phyloP scores from a whole-genome alignment of 2,888 invertebrate genomes.

The Cyclophora albipunctata region DNA sequence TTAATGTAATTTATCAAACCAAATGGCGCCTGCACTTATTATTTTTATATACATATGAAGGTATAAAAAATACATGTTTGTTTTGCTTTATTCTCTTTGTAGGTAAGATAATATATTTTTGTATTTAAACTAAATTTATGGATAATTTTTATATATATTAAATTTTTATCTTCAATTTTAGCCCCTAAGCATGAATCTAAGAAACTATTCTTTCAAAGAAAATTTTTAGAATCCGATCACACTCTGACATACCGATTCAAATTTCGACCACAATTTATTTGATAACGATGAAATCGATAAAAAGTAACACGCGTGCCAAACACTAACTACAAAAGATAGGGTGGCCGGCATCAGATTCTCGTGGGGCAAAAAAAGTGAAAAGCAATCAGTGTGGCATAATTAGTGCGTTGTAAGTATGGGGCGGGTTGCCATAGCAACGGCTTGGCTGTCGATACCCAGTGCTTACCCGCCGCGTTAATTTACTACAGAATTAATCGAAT shows the following conservation, averaged over 20 bases:
- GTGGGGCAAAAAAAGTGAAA: conserved; percentile 72
- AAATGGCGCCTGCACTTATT: no score
- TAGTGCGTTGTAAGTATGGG: conserved; percentile 74
- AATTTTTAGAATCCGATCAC: conserved; percentile 3
- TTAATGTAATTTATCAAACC: no score
- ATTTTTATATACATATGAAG: no score
- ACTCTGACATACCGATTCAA: conserved; percentile 8
- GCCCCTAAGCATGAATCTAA: no score
- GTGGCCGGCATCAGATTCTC: conserved; percentile 62
- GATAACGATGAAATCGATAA: conserved; percentile 41
- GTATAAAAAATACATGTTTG: no score
- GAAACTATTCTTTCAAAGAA: no score
- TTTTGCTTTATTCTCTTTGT: no score
- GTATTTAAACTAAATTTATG: no score
- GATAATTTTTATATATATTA: no score
- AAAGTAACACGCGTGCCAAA: conserved; percentile 36
- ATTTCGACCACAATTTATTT: no score
- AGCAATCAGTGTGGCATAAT: conserved; percentile 76
- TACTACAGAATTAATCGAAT: conserved; percentile 71
- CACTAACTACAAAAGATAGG: conserved; percentile 48
- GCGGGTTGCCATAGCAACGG: conserved; percentile 66
- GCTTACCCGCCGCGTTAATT: conserved; percentile 70
- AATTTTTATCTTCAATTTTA: no score
- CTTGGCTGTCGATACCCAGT: conserved; percentile 62
- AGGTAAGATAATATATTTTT: no score